Base-by-base conservation (phyloP, 1,140 invertebrate genomes). In the Penaeus vannamei region DNA sequence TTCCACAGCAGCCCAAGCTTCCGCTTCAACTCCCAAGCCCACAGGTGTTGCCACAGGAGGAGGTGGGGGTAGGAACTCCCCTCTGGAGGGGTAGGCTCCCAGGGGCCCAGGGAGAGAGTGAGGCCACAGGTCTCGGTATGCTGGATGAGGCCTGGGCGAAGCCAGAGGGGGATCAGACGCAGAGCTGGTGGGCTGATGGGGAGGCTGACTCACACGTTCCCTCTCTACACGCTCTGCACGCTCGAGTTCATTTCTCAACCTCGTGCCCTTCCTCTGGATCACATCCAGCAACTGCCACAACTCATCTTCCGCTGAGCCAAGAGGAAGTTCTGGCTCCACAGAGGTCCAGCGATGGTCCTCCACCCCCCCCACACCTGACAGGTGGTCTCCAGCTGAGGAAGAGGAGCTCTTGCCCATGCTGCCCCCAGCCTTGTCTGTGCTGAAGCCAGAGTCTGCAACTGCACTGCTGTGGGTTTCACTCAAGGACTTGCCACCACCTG, bases 271-370 rank as follows among this genome's bases (percentile, higher is more conserved):
- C 42, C 95, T 93, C 90, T 97, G 96, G 91, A 97, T 97, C 90
- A 97, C 95, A 92, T 98, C 97, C 82, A 98, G 94, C 46, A 97
- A 94, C 91, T 96, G 96, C 95, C 96, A 97, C 20, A 97, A 94
- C 92, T 98, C 97, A 92, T 97, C 96, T 92, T 97, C 96, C 26
- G 89, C 88, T 20, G 84, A 77, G 26, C 89, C 91, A 26, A 89
- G 84, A 23, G 87, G 88, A 22, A 82, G 62, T 36, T 89, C 80
- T 5, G 90, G 77, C 86, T 90, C 84, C 60, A 64, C 87, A 46
- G 85, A 66, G 64, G 88, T 72, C 90, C 88, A 66, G 80, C 66
- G n/a, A 69, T n/a, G 29, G 17, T 69, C n/a, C 12, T 69, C 66
- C 4, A 81, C 42, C 84, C 86, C 53, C 8, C 46, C 46, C 46